Evolutionary conservation across 64 coral and sea anemone species (phyloP).

Genomic region (Cladopsammia gracilis): DNA sequence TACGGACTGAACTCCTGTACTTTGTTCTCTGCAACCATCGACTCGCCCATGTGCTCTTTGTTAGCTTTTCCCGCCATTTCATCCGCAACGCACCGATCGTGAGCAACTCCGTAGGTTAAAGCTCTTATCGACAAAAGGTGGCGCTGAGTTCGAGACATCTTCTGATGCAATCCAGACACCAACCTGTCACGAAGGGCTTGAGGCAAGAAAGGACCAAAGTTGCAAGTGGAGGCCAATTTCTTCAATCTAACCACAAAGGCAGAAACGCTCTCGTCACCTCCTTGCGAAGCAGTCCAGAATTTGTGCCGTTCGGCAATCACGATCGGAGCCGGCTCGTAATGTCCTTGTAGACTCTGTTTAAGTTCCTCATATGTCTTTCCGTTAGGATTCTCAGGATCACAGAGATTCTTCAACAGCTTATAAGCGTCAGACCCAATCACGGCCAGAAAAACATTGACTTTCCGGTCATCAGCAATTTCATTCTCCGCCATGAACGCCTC

Average conservation of each 20-base stretch:
- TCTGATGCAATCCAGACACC: slow-evolving; percentile 31
- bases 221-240: slow-evolving; percentile 18
- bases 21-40: slow-evolving; percentile 21
- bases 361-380: slow-evolving; percentile 17
- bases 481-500: slow-evolving; percentile 45
- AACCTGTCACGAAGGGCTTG: slow-evolving; percentile 29
- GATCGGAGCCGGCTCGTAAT: slow-evolving; percentile 53
- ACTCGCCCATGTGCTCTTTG: slow-evolving; percentile 26
- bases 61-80: slow-evolving; percentile 37
- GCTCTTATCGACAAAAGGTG: slow-evolving; percentile 47
- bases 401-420: slow-evolving; percentile 58
- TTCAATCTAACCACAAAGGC: not conserved
- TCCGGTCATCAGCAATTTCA: slow-evolving; percentile 9
- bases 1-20: not conserved
- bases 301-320: not conserved
- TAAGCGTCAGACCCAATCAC: slow-evolving; percentile 56
- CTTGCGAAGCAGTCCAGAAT: not conserved
- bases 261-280: not conserved
- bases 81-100: slow-evolving; percentile 15
- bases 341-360: slow-evolving; percentile 14
- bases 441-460: slow-evolving; percentile 48
- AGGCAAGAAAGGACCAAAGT: not conserved
- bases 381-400: slow-evolving; percentile 47
- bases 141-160: slow-evolving; percentile 44
- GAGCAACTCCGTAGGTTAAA: slow-evolving; percentile 33